Base-by-base conservation (phyloP, 2,888 invertebrate genomes). In the Masnerella sp. region DNA sequence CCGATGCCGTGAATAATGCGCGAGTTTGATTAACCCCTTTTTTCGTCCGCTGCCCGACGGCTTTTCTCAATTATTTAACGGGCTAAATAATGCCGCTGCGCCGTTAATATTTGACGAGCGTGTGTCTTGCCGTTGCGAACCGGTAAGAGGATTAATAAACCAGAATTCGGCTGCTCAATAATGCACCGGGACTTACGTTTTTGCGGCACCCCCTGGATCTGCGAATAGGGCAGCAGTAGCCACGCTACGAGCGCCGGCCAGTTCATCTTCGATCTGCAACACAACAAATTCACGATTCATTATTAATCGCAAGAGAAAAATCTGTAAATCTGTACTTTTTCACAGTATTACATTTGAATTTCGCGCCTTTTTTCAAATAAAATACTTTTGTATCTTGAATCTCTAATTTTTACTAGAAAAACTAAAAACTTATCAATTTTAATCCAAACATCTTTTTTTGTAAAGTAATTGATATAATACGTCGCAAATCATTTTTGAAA, bases 251-350 rank as follows among this genome's bases (percentile, higher is more conserved):
- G 75, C 78, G 84, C 74, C 56, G 83, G 81, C 85, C 85, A 85
- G 82, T 84, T 84, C 85, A 85, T 85, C 79, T 85, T 85, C 76
- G 74, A 77, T 79, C 83, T 83, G 80, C 1, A 79, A 79, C 43
- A 70, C 17, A 30, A 12, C 11, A 15, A 28, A 12, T 34, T 34
- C 2, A 3, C 7, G 3, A 28, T 28, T 28, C 28, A 28, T 2
- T 28, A n/a, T n/a, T n/a, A n/a, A n/a, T n/a, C n/a, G n/a, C n/a
- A n/a, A n/a, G n/a, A n/a, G n/a, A n/a, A n/a, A n/a, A n/a, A n/a
- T n/a, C n/a, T n/a, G n/a, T n/a, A n/a, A n/a, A n/a, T n/a, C n/a
- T n/a, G n/a, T n/a, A n/a, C n/a, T n/a, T n/a, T n/a, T n/a, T n/a
- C n/a, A n/a, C n/a, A n/a, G n/a, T n/a, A n/a, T n/a, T n/a, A n/a